Evolutionary conservation across 2,113 vertebrate genomes (phyloP).

Genomic region (Labrus mixtus): DNA sequence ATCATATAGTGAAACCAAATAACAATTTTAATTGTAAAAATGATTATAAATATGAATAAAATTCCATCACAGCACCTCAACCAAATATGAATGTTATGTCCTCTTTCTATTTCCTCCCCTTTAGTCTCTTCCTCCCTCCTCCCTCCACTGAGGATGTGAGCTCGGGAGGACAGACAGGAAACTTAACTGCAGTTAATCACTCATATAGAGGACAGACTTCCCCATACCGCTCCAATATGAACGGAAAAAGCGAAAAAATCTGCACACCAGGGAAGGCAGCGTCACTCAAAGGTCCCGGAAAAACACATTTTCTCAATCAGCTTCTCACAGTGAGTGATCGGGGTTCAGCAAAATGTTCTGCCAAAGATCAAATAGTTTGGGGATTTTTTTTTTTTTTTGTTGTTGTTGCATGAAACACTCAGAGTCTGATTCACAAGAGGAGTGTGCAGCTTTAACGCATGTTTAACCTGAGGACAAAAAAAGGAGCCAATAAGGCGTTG

Average conservation of each 20-base stretch:
- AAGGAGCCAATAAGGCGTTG: no score
- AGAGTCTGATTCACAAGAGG: no score
- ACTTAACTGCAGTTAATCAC: constrained; percentile 56
- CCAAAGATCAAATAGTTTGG: no score
- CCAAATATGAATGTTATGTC: neutral
- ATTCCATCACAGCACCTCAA: neutral
- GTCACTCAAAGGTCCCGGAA: neutral
- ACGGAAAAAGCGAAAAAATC: constrained; percentile 39
- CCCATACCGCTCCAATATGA: constrained; percentile 24
- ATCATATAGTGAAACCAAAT: no score
- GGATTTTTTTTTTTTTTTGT: no score
- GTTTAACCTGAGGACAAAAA: no score
- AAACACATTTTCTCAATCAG: neutral
- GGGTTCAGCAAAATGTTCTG: no score
- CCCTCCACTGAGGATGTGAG: constrained; percentile 55
- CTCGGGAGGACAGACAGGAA: constrained; percentile 57
- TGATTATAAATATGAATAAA: no score
- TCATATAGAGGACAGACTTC: constrained; percentile 50
- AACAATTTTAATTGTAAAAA: neutral
- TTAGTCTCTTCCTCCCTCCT: constrained; percentile 17
- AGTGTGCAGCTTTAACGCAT: no score
- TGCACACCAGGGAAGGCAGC: constrained; percentile 6
- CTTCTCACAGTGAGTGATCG: neutral
- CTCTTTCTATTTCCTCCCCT: constrained; percentile 3
- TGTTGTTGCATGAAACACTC: no score